Conservation (phyloP, 2,797 vertebrate genomes). For the Scarus forsteni region DNA sequence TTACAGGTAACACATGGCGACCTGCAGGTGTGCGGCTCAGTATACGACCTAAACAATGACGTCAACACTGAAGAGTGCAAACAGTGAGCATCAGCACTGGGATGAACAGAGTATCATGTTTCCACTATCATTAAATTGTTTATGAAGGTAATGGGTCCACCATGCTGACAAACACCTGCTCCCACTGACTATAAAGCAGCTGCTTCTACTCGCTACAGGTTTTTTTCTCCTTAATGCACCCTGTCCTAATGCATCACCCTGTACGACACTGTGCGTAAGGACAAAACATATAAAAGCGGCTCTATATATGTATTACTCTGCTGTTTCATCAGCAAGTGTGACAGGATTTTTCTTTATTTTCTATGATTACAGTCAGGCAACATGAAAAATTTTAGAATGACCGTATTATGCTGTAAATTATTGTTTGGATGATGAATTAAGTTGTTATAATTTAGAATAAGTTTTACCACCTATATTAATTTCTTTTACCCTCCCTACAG, state of each 20-base stretch:
- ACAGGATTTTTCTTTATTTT: too few relatives aligned
- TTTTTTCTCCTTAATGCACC: conserved; percentile 5
- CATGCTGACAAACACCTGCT: conserved; percentile 46
- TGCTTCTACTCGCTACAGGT: conserved; percentile 8
- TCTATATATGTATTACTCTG: neutral
- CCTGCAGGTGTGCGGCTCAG: conserved; percentile 22
- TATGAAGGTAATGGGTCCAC: conserved; percentile 27
- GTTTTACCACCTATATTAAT: too few relatives aligned
- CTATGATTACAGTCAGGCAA: too few relatives aligned
- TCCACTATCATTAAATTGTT: conserved; percentile 32
- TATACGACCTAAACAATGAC: conserved; percentile 5
- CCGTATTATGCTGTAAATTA: too few relatives aligned
- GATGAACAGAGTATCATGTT: conserved; percentile 40
- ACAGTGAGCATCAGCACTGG: conserved; percentile 5
- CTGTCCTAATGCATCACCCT: neutral
- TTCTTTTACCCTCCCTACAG: too few relatives aligned
- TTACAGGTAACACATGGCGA: neutral
- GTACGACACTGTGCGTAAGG: neutral
- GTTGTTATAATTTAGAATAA: too few relatives aligned
- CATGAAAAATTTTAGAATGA: too few relatives aligned
- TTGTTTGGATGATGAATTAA: too few relatives aligned
- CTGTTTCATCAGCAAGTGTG: too few relatives aligned
- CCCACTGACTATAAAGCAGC: conserved; percentile 22
- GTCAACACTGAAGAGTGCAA: conserved; percentile 4
- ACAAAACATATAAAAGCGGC: neutral